Evolutionary conservation across 2,888 invertebrate genomes (phyloP), one percentile per base, ranked within the genome.

Genomic region (Perizoma flavofasciatum): DNA sequence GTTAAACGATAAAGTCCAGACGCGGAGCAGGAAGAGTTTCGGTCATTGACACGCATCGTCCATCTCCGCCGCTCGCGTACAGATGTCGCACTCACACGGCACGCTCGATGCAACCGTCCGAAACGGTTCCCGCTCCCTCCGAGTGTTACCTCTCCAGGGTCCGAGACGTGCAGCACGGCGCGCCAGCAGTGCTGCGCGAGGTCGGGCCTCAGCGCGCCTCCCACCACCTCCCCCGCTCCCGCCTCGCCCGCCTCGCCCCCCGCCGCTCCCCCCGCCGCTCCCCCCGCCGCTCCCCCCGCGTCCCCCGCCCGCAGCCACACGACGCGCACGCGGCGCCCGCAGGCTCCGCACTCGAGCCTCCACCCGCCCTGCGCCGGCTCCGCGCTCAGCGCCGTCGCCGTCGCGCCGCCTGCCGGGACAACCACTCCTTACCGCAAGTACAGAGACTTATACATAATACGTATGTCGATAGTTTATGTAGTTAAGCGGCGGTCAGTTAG

Each of bases 271-370:
- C 79, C 80, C 48, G 68, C 60, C 52, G 59, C 70, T n/a, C n/a
- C n/a, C n/a, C 72, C 57, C 47, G 68, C 72, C 84, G 53, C 84
- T n/a, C n/a, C n/a, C n/a, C n/a, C n/a, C n/a, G n/a, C n/a, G n/a
- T n/a, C n/a, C 49, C 58, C 77, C 69, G 47, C 72, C 57, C 47
- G 68, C 72, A 85, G 53, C 84, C 84, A 86, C 60, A 79, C 39
- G 50, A 83, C 90, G 55, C 87, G 82, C 63, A 88, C 73, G 43
- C 74, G 76, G 50, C 88, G 83, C 0, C 90, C 90, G 72, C 90
- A 90, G 50, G 85, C 91, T 45, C 86, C 86, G 75, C 91, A 91
- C 72, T 86, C 88, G 9, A 91, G 81, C 22, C 89, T 80, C 88
- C 89, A 90, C 5, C 89, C 89, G 35, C 81, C 82, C 40, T 68